Conservation (phyloP, 2,113 vertebrate genomes). For the Ceyx cyanopectus region DNA sequence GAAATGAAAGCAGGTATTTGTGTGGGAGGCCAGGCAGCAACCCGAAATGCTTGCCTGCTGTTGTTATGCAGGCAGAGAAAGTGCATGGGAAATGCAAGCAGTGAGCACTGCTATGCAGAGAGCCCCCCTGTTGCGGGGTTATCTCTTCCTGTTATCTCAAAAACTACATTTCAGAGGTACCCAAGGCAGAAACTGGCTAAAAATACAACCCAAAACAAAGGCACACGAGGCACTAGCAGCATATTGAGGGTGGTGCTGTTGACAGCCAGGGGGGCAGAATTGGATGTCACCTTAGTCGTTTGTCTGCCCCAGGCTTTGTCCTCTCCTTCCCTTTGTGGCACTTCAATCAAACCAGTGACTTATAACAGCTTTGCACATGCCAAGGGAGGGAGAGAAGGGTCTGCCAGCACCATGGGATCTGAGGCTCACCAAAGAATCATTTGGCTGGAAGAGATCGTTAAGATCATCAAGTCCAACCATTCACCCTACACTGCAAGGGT, state of each 20-base stretch:
- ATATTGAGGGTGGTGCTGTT: neutral
- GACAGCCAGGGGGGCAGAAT: neutral
- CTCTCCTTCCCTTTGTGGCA: neutral
- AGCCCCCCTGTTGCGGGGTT: neutral
- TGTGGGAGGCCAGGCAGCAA: constrained; percentile 1
- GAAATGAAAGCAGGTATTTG: neutral
- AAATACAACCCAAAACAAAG: neutral
- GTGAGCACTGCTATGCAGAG: neutral
- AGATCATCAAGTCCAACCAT: no score
- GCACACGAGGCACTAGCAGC: accelerated
- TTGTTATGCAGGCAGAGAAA: neutral
- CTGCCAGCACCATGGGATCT: accelerated
- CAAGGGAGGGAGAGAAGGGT: neutral
- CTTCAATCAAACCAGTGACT: neutral
- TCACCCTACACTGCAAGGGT: no score
- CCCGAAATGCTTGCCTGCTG: neutral
- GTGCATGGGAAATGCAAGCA: neutral
- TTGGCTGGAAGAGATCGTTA: no score
- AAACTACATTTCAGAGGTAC: neutral
- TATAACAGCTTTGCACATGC: accelerated
- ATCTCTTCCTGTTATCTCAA: constrained; percentile 44
- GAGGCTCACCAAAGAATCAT: accelerated
- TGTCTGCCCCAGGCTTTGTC: neutral
- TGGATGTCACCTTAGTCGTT: accelerated
- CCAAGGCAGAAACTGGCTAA: neutral